phyloP scores from a whole-genome alignment of 2,888 invertebrate species.

The Mechanitis messenoides region DNA sequence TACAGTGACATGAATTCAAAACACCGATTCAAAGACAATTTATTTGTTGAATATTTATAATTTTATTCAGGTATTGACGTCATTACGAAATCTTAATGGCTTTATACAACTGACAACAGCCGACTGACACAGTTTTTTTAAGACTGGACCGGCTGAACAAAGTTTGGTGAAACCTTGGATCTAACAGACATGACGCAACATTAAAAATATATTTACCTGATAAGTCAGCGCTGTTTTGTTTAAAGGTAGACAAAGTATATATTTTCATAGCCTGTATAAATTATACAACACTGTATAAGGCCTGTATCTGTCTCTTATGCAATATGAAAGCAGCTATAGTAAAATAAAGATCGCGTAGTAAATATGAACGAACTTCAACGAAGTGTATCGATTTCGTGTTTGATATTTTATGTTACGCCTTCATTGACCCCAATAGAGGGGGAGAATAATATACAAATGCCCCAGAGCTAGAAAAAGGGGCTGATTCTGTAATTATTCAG shows the following conservation, averaged over 20 bases:
- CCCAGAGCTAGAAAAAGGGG: too few relatives aligned
- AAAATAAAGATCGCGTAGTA: too few relatives aligned
- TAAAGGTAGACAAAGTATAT: too few relatives aligned
- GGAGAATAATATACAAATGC: too few relatives aligned
- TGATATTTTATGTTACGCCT: neutral
- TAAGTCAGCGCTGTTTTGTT: too few relatives aligned
- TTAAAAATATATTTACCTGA: too few relatives aligned
- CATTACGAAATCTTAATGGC: conserved; percentile 28
- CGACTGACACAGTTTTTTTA: conserved; percentile 29
- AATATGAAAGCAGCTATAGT: too few relatives aligned
- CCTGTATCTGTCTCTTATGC: too few relatives aligned
- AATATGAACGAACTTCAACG: too few relatives aligned
- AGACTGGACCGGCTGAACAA: conserved; percentile 23
- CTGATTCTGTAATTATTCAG: neutral
- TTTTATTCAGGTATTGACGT: conserved; percentile 24
- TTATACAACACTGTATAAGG: too few relatives aligned
- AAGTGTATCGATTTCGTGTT: neutral
- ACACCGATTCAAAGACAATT: neutral
- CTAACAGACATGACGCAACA: conserved; percentile 18
- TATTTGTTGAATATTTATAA: conserved; percentile 4
- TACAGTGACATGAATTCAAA: too few relatives aligned
- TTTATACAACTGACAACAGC: conserved; percentile 28
- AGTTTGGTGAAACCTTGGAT: conserved; percentile 16
- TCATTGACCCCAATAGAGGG: neutral
- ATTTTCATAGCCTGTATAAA: too few relatives aligned